Percentiles rank a stretch among this genome's conserved stretches.
Conservation (phyloP, 1,140 invertebrate species). For the Callitettix versicolor region DNA sequence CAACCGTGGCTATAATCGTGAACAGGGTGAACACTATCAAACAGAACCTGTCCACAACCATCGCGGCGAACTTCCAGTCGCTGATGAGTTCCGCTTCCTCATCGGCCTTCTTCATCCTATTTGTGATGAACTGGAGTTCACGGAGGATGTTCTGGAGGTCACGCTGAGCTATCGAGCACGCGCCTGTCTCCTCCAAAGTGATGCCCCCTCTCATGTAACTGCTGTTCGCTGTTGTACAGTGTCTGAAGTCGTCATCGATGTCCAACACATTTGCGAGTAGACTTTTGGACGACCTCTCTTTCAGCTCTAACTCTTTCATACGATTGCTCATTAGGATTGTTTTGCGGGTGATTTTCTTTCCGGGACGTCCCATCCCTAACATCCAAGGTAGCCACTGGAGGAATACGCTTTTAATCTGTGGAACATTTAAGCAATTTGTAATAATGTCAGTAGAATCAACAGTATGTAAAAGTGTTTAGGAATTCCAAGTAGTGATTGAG, state of each 20-base stretch:
- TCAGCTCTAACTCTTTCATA: slow-evolving; percentile 82
- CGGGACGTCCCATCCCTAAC: slow-evolving; percentile 85
- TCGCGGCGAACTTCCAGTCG: slow-evolving; percentile 99
- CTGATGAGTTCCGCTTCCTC: slow-evolving; percentile 83
- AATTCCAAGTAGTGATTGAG: too few species aligned
- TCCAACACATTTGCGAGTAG: slow-evolving; percentile 87
- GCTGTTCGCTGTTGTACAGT: slow-evolving; percentile 39
- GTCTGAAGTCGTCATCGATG: slow-evolving; percentile 86
- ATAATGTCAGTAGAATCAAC: too few species aligned
- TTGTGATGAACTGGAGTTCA: slow-evolving; percentile 90
- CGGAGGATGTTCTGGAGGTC: slow-evolving; percentile 76
- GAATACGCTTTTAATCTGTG: slow-evolving; percentile 81
- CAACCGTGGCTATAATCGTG: slow-evolving; percentile 89
- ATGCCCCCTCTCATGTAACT: slow-evolving; percentile 32
- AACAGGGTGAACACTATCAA: slow-evolving; percentile 93
- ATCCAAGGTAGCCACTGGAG: slow-evolving; percentile 95
- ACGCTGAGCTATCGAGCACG: slow-evolving; percentile 35
- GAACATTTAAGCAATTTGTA: too few species aligned
- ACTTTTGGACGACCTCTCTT: slow-evolving; percentile 85
- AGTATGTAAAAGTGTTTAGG: too few species aligned
- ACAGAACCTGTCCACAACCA: slow-evolving; percentile 97
- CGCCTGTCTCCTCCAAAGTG: slow-evolving; percentile 33
- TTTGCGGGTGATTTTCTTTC: slow-evolving; percentile 85
- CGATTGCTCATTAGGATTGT: slow-evolving; percentile 77
- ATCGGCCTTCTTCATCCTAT: slow-evolving; percentile 79